Evolutionary conservation across 1,140 invertebrate genomes (phyloP), one percentile per base, ranked within the genome.

Genomic region (Penaeus japonicus): DNA sequence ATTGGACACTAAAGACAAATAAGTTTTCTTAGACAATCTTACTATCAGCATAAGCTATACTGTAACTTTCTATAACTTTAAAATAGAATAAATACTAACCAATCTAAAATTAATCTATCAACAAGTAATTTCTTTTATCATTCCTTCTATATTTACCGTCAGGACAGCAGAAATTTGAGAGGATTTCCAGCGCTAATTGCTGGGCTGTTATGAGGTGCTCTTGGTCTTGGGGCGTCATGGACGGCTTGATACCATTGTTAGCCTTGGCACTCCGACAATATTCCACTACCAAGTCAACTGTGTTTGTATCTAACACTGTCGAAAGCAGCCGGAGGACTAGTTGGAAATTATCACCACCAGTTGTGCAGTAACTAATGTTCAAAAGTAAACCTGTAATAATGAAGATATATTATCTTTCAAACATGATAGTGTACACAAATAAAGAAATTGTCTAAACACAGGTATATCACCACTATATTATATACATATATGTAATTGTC

Each of bases 151-250:
- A 65, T 91, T 89, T 90, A 94, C 95, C 95, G 90, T 95, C 94
- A 91, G 92, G 92, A 47, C 95, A 95, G 90, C 95, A 95, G 47
- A 96, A 92, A 92, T 96, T 96, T 22, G 95, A 94, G 78, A 96
- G 92, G 80, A 95, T 95, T 92, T 96, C 95, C 83, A 96, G 91
- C 10, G 95, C 94, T 91, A 94, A 93, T 90, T 95, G 94, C 91
- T 96, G 95, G 2, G 95, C 94, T 86, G 94, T 93, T 15, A 96
- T 91, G 62, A 95, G 91, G 85, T 92, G 90, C 53, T 92, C 90
- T 15, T 91, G 70, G 81, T 92, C 91, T 54, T 91, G 73, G 27
- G 91, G 54, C 57, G 88, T 90, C 39, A 35, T 47, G 10, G 55
- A 62, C 15, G 57, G 35, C 1, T 39, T 39, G 24, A 57, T n/a